A percentile compares a stretch with the other conserved stretches of the same genome.
These are phyloP conservation scores for Vidua chalybeata DNA, from an alignment of 2,113 vertebrate species.

Conservation along the genomic window DNA sequence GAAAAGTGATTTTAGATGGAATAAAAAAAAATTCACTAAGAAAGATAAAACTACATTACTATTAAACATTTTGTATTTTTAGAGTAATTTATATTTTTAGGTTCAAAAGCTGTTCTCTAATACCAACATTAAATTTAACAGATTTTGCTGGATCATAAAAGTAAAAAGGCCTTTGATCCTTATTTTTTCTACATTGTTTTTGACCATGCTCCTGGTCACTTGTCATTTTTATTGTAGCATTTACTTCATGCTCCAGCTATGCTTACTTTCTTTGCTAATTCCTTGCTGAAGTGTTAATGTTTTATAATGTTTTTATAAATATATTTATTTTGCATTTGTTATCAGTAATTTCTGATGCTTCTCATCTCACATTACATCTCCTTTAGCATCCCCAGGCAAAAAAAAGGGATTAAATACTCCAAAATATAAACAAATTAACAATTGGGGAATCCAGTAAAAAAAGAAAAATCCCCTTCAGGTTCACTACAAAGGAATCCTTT, in stretches of 20 bases:
- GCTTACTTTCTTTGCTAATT: neutral
- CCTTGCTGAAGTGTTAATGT: neutral
- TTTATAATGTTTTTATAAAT: no score
- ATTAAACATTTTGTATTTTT: neutral
- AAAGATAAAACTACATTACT: neutral
- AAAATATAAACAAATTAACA: neutral
- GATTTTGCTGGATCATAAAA: neutral
- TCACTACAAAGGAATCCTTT: neutral
- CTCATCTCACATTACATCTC: neutral
- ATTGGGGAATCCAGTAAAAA: neutral
- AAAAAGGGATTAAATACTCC: neutral
- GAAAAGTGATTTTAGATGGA: neutral
- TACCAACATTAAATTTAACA: neutral
- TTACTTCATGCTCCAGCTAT: neutral
- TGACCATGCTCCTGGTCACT: fast-evolving
- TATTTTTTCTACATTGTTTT: neutral
- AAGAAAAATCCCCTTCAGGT: neutral
- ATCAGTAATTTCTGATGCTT: neutral
- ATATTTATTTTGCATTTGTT: neutral
- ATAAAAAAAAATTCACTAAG: neutral
- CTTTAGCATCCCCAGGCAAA: neutral
- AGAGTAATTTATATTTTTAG: neutral
- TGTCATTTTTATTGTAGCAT: neutral
- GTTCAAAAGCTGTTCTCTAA: neutral
- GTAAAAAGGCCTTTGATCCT: neutral